phyloP scores from a whole-genome alignment of 2,888 invertebrate species.

The Emmelina monodactyla region DNA sequence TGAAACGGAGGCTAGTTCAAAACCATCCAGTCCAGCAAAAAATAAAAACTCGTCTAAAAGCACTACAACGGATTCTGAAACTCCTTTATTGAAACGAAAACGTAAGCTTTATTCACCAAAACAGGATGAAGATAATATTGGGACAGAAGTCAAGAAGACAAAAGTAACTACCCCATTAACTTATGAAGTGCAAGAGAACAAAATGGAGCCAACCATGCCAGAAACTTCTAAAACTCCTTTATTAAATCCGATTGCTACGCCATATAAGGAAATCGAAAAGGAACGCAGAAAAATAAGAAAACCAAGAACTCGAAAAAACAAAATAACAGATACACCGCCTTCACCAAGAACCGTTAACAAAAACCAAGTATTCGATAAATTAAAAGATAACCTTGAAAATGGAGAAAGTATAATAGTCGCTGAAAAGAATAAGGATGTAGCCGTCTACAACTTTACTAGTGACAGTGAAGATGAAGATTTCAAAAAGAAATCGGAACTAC shows the following conservation, averaged over 20 bases:
- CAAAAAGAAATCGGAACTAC: constrained; percentile 22
- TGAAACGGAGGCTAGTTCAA: background rate
- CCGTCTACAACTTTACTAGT: constrained; percentile 36
- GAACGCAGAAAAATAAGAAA: constrained; percentile 26
- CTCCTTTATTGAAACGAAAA: constrained; percentile 24
- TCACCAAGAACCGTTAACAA: constrained; percentile 32
- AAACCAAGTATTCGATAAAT: constrained; percentile 35
- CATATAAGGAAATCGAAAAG: constrained; percentile 40
- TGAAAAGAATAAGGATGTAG: constrained; percentile 20
- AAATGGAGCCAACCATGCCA: background rate
- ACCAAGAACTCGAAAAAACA: constrained; percentile 22
- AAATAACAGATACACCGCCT: constrained; percentile 12
- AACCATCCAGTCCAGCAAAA: background rate
- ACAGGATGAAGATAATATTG: constrained; percentile 22
- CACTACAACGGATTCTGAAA: constrained; percentile 10
- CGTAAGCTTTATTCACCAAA: constrained; percentile 50
- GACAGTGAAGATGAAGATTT: constrained; percentile 49
- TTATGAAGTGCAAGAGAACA: background rate
- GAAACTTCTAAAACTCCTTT: constrained; percentile 8
- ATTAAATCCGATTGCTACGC: constrained; percentile 23
- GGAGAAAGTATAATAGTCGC: constrained; percentile 24
- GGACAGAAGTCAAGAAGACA: constrained; percentile 8
- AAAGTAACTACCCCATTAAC: constrained; percentile 3
- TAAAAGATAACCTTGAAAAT: constrained; percentile 28
- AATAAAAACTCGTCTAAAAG: constrained; percentile 4